A percentile compares a stretch with the other conserved stretches of the same genome.
phyloP scores from a whole-genome alignment of 1,140 invertebrate species.

The Cardiocondyla obscurior region DNA sequence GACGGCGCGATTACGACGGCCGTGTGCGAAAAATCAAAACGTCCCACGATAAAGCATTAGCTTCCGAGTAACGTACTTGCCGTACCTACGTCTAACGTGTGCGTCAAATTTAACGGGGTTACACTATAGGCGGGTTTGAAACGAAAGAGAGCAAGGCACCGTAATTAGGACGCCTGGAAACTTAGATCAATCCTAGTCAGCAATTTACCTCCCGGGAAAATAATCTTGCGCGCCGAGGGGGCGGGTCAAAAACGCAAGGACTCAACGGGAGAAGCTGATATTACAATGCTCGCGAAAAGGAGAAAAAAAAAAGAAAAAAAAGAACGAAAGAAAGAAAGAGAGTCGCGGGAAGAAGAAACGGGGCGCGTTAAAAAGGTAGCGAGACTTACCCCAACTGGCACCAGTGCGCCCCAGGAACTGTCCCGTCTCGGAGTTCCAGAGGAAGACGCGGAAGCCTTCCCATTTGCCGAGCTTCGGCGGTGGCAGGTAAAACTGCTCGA shows the following conservation, averaged over 20 bases:
- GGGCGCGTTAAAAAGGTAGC: no score
- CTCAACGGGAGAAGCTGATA: not conserved
- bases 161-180: not conserved
- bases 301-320: no score
- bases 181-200: not conserved
- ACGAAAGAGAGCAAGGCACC: not conserved
- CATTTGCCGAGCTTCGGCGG: conserved; percentile 92
- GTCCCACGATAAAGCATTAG: not conserved
- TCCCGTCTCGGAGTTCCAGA: conserved; percentile 95
- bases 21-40: no score
- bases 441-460: conserved; percentile 92
- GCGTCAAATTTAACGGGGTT: not conserved
- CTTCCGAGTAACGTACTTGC: not conserved
- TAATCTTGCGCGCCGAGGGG: conserved; percentile 8
- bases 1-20: no score
- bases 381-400: conserved; percentile 94
- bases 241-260: conserved; percentile 27
- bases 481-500: conserved; percentile 90
- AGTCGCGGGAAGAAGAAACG: no score
- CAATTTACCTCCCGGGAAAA: not conserved
- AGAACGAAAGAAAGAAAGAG: no score
- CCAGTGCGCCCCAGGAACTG: conserved; percentile 94
- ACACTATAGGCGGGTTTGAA: not conserved
- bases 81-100: not conserved
- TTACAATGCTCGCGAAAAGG: not conserved